These are phyloP conservation scores for Zeuzera pyrina DNA, from an alignment of 2,888 invertebrate species.

Conservation along the genomic window DNA sequence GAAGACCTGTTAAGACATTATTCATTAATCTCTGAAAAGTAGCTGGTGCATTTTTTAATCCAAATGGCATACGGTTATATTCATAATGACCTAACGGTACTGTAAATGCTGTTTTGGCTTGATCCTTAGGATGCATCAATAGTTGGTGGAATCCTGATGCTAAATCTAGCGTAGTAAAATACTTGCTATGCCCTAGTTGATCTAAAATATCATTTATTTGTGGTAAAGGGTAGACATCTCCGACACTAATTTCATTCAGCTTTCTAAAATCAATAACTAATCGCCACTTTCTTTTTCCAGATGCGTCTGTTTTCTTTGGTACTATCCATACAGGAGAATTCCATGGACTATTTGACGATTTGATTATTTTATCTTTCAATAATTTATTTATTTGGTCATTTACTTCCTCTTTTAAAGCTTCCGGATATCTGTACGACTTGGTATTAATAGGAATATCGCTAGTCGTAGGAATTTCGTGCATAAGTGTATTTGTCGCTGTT, in stretches of 20 bases:
- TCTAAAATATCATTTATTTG: conserved; percentile 16
- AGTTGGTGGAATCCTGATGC: conserved; percentile 17
- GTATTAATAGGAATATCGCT: background rate
- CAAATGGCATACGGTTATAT: conserved; percentile 26
- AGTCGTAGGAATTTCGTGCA: background rate
- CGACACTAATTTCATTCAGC: conserved; percentile 14
- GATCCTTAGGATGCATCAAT: conserved; percentile 1
- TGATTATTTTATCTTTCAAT: conserved; percentile 17
- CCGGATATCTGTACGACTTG: background rate
- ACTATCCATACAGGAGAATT: conserved; percentile 18
- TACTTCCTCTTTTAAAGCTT: background rate
- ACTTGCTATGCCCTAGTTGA: conserved; percentile 14
- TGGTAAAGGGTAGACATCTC: conserved; percentile 16
- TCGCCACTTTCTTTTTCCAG: conserved; percentile 9
- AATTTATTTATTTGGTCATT: conserved; percentile 9
- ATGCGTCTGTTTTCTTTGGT: conserved; percentile 16
- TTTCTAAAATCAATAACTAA: conserved; percentile 12
- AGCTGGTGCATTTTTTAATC: conserved; percentile 24
- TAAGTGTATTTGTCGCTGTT: background rate
- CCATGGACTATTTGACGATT: conserved; percentile 19
- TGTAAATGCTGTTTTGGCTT: conserved; percentile 2
- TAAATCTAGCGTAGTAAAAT: conserved; percentile 18
- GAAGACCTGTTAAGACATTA: conserved; percentile 19
- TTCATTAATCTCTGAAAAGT: conserved; percentile 32
- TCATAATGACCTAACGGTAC: conserved; percentile 22